phyloP scores from a whole-genome alignment of 2,797 vertebrate species.

The Xenops minutus region DNA sequence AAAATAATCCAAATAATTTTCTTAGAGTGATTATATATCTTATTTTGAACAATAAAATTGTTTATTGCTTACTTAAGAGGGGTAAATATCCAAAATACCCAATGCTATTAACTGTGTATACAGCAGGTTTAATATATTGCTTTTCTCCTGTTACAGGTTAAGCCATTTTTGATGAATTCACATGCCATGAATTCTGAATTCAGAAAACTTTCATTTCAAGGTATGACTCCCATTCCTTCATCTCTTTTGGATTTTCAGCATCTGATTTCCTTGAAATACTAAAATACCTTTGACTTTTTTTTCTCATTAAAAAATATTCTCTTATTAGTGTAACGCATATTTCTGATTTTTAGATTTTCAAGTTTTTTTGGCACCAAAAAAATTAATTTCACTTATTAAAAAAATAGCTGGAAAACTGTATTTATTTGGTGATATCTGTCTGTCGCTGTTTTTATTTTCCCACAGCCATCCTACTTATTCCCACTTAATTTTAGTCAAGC shows the following conservation, averaged over 20 bases:
- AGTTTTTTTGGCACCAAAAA: not conserved
- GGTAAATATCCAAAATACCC: not conserved
- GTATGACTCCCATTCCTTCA: not conserved
- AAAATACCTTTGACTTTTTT: not conserved
- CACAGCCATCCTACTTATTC: not conserved
- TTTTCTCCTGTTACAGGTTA: not conserved
- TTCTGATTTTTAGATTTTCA: not conserved
- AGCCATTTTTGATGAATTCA: not conserved
- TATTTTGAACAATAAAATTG: not conserved
- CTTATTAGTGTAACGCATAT: rapidly evolving
- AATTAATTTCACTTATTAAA: not conserved
- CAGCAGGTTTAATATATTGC: not conserved
- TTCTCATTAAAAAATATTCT: not conserved
- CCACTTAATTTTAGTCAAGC: constrained; percentile 1
- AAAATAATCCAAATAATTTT: not conserved
- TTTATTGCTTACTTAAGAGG: not conserved
- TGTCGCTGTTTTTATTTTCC: not conserved
- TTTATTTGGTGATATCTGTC: not conserved
- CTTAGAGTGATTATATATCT: not conserved
- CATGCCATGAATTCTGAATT: not conserved
- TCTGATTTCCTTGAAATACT: not conserved
- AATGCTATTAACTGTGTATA: rapidly evolving
- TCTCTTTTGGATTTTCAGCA: not conserved
- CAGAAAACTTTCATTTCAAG: not conserved
- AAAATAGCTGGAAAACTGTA: not conserved